Evolutionary conservation across 2,888 invertebrate genomes (phyloP).

Genomic region (Luffia ferchaultella): DNA sequence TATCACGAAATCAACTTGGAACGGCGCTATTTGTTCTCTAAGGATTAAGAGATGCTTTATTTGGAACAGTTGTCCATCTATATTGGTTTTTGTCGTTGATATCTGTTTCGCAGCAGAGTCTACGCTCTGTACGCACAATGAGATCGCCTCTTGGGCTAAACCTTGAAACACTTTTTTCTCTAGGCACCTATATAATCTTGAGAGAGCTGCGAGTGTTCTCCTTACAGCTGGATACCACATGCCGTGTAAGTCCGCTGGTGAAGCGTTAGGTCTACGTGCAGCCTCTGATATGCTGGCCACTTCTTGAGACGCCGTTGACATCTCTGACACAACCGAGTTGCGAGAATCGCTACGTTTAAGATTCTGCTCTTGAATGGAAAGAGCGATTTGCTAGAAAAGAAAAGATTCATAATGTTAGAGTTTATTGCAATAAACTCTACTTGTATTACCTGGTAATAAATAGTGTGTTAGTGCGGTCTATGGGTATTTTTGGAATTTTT

Average conservation of each 20-base stretch:
- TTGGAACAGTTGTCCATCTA: constrained; percentile 97
- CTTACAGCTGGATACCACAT: constrained; percentile 99
- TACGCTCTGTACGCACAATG: constrained; percentile 91
- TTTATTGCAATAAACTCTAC: too few species aligned
- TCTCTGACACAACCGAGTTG: constrained; percentile 72
- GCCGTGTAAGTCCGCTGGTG: constrained; percentile 96
- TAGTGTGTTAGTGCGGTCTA: too few species aligned
- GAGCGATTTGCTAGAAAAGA: constrained; percentile 68
- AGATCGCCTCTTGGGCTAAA: constrained; percentile 94
- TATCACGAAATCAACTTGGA: constrained; percentile 92
- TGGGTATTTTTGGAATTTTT: too few species aligned
- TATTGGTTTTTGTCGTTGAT: constrained; percentile 73
- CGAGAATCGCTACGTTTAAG: constrained; percentile 72
- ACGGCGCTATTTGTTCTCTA: constrained; percentile 97
- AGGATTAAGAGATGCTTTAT: constrained; percentile 97
- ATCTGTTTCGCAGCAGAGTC: constrained; percentile 84
- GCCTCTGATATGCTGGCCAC: constrained; percentile 69
- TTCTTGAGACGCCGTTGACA: constrained; percentile 75
- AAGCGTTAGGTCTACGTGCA: constrained; percentile 58
- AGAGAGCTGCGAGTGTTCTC: constrained; percentile 92
- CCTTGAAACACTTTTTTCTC: constrained; percentile 97
- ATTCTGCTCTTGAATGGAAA: constrained; percentile 67
- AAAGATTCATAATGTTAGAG: too few species aligned
- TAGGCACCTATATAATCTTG: constrained; percentile 86
- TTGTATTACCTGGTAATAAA: too few species aligned